Base-by-base conservation (phyloP, 2,797 vertebrate genomes). In the Pampus argenteus region DNA sequence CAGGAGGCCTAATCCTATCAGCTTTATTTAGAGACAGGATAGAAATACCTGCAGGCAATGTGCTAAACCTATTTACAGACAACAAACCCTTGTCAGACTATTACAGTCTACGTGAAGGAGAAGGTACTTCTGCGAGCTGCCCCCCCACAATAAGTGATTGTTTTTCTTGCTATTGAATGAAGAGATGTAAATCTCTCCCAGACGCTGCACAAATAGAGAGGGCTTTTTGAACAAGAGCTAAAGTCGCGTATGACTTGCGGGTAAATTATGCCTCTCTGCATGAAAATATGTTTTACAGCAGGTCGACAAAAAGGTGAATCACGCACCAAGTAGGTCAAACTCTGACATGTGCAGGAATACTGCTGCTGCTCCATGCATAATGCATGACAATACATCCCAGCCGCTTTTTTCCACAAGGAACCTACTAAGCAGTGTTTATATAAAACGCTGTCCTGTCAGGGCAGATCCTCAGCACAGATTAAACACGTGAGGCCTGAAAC, bases 1-100 rank as follows among this genome's bases (percentile, higher is more conserved):
- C 84, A 88, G 80, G 79, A 91, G 82, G 26, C 64, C 48, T 93
- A 94, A 95, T 94, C 93, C 91, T 78, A 90, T 93, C 85, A 88
- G 78, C 76, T 86, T 79, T 93, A 90, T 91, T 93, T 89, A 83
- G 88, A 81, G 84, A 57, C 65, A 65, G 83, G 85, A 85, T 79
- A 88, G 74, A 93, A 93, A 92, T 87, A 91, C 74, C 79, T 67
- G 54, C 66, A 78, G 79, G 76, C 72, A 72, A 82, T 73, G 63
- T 52, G 82, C 57, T 87, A 80, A 90, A 89, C 84, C 88, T 74
- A 89, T 90, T 91, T 90, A 44, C 71, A 80, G 65, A 77, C 72
- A 80, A 81, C 84, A 90, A 90, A 91, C 74, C 84, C 80, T 50
- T 56, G 77, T 74, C 77, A 66, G 74, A 63, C 68, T 28, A 38